Conservation (phyloP, 1,140 invertebrate species). For the Globodera ellingtonae region DNA sequence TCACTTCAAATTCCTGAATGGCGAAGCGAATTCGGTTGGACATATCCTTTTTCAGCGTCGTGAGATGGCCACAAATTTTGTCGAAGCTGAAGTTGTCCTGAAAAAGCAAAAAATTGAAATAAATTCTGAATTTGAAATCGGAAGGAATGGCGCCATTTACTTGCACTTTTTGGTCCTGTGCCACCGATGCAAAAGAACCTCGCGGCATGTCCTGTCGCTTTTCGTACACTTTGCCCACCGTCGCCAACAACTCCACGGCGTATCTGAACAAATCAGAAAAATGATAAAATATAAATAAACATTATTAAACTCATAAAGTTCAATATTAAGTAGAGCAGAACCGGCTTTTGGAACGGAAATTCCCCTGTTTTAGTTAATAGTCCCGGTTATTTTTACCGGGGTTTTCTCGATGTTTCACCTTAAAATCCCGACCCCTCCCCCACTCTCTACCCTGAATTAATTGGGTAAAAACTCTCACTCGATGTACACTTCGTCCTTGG, state of each 20-base stretch:
- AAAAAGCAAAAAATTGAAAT: too few relatives aligned
- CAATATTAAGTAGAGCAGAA: too few relatives aligned
- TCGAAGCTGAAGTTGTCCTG: slow-evolving; percentile 8
- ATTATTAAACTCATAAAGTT: background rate
- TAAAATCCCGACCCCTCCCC: too few relatives aligned
- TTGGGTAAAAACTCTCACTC: slow-evolving; percentile 19
- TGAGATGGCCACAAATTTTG: slow-evolving; percentile 18
- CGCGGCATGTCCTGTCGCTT: slow-evolving; percentile 26
- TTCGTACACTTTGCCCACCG: slow-evolving; percentile 36
- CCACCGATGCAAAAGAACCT: background rate
- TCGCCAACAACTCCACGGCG: slow-evolving; percentile 35
- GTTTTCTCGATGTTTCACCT: too few relatives aligned
- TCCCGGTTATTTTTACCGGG: too few relatives aligned
- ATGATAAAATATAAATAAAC: background rate
- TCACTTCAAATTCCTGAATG: slow-evolving; percentile 32
- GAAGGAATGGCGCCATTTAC: background rate
- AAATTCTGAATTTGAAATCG: background rate
- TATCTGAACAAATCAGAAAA: slow-evolving; percentile 1
- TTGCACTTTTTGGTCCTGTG: background rate
- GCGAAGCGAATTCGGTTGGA: slow-evolving; percentile 33
- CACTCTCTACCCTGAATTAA: background rate
- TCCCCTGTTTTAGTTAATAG: too few relatives aligned
- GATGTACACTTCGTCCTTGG: slow-evolving; percentile 39
- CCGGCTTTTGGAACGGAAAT: too few relatives aligned
- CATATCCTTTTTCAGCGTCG: slow-evolving; percentile 19